phyloP scores from a whole-genome alignment of 2,113 vertebrate species.

The Silurus asotus region DNA sequence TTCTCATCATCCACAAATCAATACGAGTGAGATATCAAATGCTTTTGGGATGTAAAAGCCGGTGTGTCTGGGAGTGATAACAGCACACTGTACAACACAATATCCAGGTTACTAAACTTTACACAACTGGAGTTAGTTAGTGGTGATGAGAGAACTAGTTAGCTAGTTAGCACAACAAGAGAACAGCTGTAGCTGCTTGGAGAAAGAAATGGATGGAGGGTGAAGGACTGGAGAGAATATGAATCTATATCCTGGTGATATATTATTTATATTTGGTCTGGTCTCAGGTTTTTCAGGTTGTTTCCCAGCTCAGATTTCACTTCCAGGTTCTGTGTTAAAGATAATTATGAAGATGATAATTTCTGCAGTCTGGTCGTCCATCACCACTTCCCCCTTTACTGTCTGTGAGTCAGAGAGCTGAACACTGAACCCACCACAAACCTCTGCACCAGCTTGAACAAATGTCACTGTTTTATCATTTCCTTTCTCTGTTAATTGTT shows the following conservation, averaged over 20 bases:
- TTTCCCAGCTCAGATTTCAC: not conserved
- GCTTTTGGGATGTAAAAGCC: not conserved
- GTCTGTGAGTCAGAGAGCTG: not conserved
- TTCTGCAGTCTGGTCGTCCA: not conserved
- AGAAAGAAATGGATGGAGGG: not conserved
- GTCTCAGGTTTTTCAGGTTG: not conserved
- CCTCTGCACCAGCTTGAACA: not conserved
- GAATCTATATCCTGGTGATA: not conserved
- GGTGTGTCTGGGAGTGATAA: not conserved
- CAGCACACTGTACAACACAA: not conserved
- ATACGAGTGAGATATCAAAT: not conserved
- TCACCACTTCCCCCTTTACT: not conserved
- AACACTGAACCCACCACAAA: not conserved
- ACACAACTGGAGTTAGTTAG: not conserved
- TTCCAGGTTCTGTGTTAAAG: not conserved
- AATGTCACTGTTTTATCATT: not conserved
- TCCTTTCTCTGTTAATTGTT: not conserved
- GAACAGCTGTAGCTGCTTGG: not conserved
- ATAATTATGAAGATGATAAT: not conserved
- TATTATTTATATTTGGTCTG: not conserved
- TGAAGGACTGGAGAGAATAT: not conserved
- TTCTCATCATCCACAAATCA: constrained; percentile 7
- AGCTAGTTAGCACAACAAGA: not conserved
- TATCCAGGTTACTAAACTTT: not conserved
- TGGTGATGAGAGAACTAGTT: not conserved